Percentiles rank a stretch among this genome's conserved stretches.
These are phyloP conservation scores for Ibidorhyncha struthersii DNA, from an alignment of 2,113 vertebrate species.

Conservation along the genomic window DNA sequence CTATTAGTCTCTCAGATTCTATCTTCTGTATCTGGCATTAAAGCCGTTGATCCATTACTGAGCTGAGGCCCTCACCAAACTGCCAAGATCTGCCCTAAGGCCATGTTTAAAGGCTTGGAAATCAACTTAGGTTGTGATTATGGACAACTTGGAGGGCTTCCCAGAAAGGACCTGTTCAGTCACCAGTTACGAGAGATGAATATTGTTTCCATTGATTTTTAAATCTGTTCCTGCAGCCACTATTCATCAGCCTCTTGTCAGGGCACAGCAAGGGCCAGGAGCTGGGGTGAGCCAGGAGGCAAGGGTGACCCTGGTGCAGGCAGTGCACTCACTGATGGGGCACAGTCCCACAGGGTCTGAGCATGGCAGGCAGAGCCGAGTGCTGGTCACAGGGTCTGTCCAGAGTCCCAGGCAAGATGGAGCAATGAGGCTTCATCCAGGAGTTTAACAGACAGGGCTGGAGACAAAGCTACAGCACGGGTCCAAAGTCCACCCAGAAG, in stretches of 20 bases:
- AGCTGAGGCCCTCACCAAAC: not conserved
- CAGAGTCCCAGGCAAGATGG: no score
- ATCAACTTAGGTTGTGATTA: constrained; percentile 6
- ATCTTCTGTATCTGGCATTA: not conserved
- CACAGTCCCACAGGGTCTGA: rapidly evolving
- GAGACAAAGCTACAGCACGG: not conserved
- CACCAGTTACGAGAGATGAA: not conserved
- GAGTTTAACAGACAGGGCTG: not conserved
- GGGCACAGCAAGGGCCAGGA: not conserved
- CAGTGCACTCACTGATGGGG: not conserved
- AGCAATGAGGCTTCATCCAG: not conserved
- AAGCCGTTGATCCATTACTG: not conserved
- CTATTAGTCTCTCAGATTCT: not conserved
- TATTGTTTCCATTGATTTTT: not conserved
- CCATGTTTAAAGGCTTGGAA: not conserved
- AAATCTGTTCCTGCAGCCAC: not conserved
- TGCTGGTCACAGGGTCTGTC: not conserved
- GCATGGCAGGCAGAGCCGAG: not conserved
- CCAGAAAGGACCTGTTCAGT: not conserved
- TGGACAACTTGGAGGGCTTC: constrained; percentile 11
- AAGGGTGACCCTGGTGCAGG: not conserved
- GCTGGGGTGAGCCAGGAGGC: not conserved
- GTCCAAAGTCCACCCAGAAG: not conserved
- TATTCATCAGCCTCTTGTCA: not conserved
- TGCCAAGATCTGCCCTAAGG: not conserved